Evolutionary conservation across 2,888 invertebrate genomes (phyloP).

Genomic region (Drosophila putrida): DNA sequence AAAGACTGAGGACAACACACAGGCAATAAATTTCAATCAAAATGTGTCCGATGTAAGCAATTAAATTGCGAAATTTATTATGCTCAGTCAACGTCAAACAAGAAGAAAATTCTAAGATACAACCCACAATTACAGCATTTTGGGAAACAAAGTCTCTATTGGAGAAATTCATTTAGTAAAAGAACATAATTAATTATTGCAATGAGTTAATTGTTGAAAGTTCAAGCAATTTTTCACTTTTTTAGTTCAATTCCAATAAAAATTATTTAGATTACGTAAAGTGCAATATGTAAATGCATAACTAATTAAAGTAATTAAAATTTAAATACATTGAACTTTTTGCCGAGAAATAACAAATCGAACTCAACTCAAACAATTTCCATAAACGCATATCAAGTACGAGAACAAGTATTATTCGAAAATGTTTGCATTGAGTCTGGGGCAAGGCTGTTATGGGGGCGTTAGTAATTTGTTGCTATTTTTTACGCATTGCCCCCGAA

Average conservation of each 20-base stretch:
- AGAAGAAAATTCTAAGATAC: slow-evolving; percentile 28
- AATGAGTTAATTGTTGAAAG: background rate
- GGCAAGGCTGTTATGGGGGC: slow-evolving; percentile 23
- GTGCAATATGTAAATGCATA: too few relatives aligned
- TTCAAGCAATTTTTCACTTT: background rate
- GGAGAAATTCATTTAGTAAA: slow-evolving; percentile 3
- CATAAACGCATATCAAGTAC: slow-evolving; percentile 29
- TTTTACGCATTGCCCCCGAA: slow-evolving; percentile 55
- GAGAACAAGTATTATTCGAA: background rate
- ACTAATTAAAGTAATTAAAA: slow-evolving; percentile 7
- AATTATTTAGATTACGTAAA: too few relatives aligned
- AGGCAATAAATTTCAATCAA: slow-evolving; percentile 74
- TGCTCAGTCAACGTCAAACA: slow-evolving; percentile 29
- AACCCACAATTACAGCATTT: slow-evolving; percentile 4
- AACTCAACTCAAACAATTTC: slow-evolving; percentile 34
- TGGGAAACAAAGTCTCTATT: slow-evolving; percentile 1
- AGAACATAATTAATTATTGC: slow-evolving; percentile 2
- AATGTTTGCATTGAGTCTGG: background rate
- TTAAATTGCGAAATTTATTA: slow-evolving; percentile 70
- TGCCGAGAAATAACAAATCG: background rate
- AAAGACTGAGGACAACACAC: slow-evolving; percentile 61
- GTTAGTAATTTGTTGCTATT: slow-evolving; percentile 34
- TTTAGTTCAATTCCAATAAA: background rate
- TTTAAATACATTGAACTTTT: background rate
- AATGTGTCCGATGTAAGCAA: slow-evolving; percentile 67